Base-by-base conservation (phyloP, 2,888 invertebrate species). In the Philaethria dido region DNA sequence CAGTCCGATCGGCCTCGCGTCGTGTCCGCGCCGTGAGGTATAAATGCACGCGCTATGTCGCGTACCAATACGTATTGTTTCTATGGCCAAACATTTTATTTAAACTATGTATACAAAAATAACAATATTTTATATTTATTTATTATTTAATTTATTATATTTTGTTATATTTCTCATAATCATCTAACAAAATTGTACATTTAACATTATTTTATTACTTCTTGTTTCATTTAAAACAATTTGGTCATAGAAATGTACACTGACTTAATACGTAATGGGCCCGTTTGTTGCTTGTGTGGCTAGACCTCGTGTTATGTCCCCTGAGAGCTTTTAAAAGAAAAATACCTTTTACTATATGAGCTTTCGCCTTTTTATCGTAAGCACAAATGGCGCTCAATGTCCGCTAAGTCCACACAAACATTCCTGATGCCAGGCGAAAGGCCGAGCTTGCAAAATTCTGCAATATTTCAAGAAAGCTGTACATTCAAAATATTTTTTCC, bases 1-100 rank as follows among this genome's bases (percentile, higher is more conserved):
- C 83, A 92, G 90, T 84, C 92, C 92, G 60, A 81, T 91, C 73
- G 88, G 83, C 65, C 83, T 86, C 68, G 78, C 81, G 67, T 70
- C 85, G 73, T 82, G 80, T 74, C 81, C 85, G 71, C 82, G 82
- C 73, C 81, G 83, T 76, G 80, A 82, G 82, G 83, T 82, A 82
- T 68, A 73, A 63, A 62, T 69, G 69, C 76, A 76, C 75, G 66
- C 73, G 64, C 69, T 70, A 50, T 77, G 75, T 77, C 72, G 69
- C 72, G 69, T 74, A 72, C 69, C 75, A 70, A 75, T 73, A 59
- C 75, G 73, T 74, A 71, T 70, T 66, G 71, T 29, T 78, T 77
- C 75, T 77, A 77, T 78, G 77, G 75, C 77, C 78, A 70, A 72
- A 47, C n/a, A 25, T 36, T 22, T 33, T n/a, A 33, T 48, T 25